phyloP scores from a whole-genome alignment of 2,888 invertebrate species.

The Altica lythri region DNA sequence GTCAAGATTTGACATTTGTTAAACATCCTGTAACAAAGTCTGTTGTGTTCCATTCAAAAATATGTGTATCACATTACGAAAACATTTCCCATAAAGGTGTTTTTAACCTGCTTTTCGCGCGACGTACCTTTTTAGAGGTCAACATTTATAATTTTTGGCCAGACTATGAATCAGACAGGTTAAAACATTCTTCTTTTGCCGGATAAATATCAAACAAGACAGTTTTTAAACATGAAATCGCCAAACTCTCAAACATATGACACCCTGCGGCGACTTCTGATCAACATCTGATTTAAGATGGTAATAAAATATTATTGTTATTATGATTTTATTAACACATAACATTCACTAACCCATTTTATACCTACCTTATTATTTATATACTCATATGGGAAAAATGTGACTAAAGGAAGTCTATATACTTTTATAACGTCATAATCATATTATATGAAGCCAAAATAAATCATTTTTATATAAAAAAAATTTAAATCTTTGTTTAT shows the following conservation, averaged over 20 bases:
- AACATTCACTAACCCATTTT: too few species aligned
- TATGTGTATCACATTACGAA: conserved; percentile 11
- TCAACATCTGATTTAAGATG: conserved; percentile 13
- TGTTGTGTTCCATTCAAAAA: too few species aligned
- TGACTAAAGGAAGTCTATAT: too few species aligned
- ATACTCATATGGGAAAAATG: too few species aligned
- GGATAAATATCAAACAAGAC: conserved; percentile 22
- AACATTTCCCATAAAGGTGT: conserved; percentile 19
- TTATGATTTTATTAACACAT: conserved; percentile 1
- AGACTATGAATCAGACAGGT: conserved; percentile 14
- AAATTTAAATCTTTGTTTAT: too few species aligned
- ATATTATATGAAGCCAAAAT: too few species aligned
- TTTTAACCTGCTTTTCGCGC: conserved; percentile 11
- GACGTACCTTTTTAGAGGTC: conserved; percentile 9
- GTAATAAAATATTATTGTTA: conserved; percentile 3
- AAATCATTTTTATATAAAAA: too few species aligned
- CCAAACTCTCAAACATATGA: conserved; percentile 15
- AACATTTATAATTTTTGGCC: conserved; percentile 13
- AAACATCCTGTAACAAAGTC: too few species aligned
- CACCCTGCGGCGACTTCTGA: conserved; percentile 14
- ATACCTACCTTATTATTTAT: too few species aligned
- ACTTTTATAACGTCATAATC: too few species aligned
- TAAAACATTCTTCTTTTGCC: conserved; percentile 17
- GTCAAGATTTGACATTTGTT: too few species aligned
- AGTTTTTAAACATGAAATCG: conserved; percentile 24